Conservation (phyloP, 2,888 invertebrate species). For the Macrophya annulata region DNA sequence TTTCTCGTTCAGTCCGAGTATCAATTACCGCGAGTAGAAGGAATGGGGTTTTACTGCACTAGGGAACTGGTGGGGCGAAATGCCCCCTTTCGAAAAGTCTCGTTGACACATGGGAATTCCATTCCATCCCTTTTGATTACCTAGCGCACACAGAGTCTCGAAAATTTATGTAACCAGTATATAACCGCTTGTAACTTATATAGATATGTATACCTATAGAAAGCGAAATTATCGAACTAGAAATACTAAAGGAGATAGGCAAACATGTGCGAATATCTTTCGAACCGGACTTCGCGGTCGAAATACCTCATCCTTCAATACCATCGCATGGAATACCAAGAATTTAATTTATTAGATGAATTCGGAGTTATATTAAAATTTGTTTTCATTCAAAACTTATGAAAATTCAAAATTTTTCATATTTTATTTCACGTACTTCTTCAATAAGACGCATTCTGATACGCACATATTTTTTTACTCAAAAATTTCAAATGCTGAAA, state of each 20-base stretch:
- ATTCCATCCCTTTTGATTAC: constrained; percentile 40
- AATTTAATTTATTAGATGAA: not conserved
- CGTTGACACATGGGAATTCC: constrained; percentile 39
- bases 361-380: no score
- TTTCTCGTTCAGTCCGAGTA: constrained; percentile 26
- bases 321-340: not conserved
- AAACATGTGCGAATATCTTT: not conserved
- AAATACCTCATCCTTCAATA: not conserved
- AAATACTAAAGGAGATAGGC: not conserved
- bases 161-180: not conserved
- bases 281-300: not conserved
- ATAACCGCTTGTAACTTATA: not conserved
- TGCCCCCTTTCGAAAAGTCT: not conserved
- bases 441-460: no score
- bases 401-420: no score
- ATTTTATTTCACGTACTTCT: no score
- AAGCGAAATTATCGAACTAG: constrained; percentile 8
- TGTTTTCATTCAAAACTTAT: no score
- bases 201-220: not conserved
- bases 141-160: not conserved
- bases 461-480: no score
- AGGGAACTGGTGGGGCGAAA: not conserved
- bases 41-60: not conserved
- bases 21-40: constrained; percentile 42
- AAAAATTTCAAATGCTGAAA: not conserved